phyloP scores from a whole-genome alignment of 2,797 vertebrate species.

The Prionace glauca region DNA sequence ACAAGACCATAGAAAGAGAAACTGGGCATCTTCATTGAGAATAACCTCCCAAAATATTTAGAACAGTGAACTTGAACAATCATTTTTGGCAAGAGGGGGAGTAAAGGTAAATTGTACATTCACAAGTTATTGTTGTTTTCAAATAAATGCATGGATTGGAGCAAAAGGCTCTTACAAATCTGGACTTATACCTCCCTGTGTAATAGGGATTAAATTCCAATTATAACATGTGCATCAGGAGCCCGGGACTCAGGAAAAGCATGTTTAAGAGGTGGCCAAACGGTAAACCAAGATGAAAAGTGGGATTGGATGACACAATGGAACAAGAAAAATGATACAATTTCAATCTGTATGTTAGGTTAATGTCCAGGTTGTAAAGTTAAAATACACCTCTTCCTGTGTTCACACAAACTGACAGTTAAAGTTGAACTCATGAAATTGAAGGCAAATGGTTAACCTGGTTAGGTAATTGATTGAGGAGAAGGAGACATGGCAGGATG shows the following conservation, averaged over 20 bases:
- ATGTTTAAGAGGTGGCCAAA: not conserved
- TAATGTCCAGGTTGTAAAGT: too few species aligned
- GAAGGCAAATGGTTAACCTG: not conserved
- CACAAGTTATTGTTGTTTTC: not conserved
- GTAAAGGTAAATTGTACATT: not conserved
- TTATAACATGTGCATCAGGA: not conserved
- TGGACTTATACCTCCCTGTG: not conserved
- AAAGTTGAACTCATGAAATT: not conserved
- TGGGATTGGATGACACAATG: not conserved
- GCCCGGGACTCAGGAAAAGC: not conserved
- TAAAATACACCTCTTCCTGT: not conserved
- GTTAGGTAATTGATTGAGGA: not conserved
- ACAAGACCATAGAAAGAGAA: not conserved
- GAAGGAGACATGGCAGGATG: not conserved
- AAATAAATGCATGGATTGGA: not conserved
- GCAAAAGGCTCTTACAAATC: not conserved
- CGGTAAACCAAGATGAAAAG: not conserved
- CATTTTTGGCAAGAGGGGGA: not conserved
- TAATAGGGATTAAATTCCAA: not conserved
- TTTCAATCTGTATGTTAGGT: not conserved
- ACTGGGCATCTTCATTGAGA: constrained; percentile 36
- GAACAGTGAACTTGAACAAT: not conserved
- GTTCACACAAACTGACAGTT: not conserved
- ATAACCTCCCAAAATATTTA: constrained; percentile 35
- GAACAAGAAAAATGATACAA: not conserved